Conservation (phyloP, 2,113 vertebrate genomes). For the Turnix velox region DNA sequence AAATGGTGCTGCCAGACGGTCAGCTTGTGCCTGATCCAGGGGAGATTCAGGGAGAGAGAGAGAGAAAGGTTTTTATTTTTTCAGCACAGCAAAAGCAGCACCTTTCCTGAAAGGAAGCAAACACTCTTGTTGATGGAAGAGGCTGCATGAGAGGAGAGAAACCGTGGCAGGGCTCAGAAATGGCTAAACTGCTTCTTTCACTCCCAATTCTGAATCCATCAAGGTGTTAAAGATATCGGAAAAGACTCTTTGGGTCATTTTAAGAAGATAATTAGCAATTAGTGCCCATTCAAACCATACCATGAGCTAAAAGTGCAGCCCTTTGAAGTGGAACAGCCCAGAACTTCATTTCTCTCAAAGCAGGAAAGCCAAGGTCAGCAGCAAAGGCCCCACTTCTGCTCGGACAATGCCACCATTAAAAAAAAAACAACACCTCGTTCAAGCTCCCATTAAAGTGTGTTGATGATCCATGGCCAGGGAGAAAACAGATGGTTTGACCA, state of each 20-base stretch:
- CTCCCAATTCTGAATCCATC: background rate
- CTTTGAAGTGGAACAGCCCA: background rate
- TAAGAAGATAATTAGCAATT: background rate
- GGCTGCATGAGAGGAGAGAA: background rate
- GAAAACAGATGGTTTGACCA: background rate
- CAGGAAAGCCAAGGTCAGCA: constrained; percentile 53
- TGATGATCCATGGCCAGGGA: background rate
- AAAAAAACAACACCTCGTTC: background rate
- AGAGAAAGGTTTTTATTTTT: constrained; percentile 26
- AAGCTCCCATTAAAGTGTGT: background rate
- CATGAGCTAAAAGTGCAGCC: background rate
- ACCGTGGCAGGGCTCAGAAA: background rate
- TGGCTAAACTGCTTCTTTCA: background rate
- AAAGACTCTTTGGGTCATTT: fast-evolving
- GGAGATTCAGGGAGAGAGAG: background rate
- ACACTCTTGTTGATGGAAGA: constrained; percentile 24
- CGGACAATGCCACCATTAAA: background rate
- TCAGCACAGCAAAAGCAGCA: background rate
- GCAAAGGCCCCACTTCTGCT: background rate
- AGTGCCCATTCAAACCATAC: background rate
- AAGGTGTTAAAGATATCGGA: background rate
- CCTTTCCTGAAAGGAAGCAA: constrained; percentile 51
- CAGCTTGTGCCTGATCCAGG: background rate
- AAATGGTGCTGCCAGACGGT: background rate
- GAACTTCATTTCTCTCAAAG: background rate